phyloP scores from a whole-genome alignment of 2,113 vertebrate genomes.

The Mormyrus iriodes region DNA sequence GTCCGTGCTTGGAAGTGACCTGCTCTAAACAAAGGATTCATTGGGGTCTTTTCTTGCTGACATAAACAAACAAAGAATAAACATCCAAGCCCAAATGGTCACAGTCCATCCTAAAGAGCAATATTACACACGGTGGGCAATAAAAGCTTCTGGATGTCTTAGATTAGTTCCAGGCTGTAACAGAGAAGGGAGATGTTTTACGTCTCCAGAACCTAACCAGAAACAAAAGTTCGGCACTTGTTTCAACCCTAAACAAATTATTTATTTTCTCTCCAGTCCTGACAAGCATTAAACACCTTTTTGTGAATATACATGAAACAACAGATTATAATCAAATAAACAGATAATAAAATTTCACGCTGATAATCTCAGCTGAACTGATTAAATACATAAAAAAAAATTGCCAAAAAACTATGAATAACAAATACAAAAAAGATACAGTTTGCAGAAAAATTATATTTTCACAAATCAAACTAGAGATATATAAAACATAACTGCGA shows the following conservation, averaged over 20 bases:
- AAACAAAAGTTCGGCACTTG: slow-evolving; percentile 52
- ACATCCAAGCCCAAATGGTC: slow-evolving; percentile 27
- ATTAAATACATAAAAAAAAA: not conserved
- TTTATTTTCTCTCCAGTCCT: slow-evolving; percentile 11
- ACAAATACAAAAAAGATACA: not conserved
- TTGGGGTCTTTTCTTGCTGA: not conserved
- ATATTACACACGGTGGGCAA: slow-evolving; percentile 36
- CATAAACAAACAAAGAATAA: not conserved
- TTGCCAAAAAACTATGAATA: not conserved
- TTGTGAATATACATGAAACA: not conserved
- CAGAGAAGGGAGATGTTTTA: slow-evolving; percentile 44
- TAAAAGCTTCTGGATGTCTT: slow-evolving; percentile 29
- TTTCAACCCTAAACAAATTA: slow-evolving; percentile 41
- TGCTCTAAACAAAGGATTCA: not conserved
- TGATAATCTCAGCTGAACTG: not conserved
- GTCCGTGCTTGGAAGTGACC: not conserved
- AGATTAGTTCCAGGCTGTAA: slow-evolving; percentile 30
- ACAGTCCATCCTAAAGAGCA: slow-evolving; percentile 5
- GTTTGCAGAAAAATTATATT: not conserved
- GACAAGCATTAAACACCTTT: not conserved
- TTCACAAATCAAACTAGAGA: not conserved
- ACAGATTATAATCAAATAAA: not conserved
- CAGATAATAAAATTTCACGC: not conserved
- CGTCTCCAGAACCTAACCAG: slow-evolving; percentile 44
- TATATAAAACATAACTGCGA: not conserved